phyloP scores from a whole-genome alignment of 2,113 vertebrate genomes.

The Puma concolor region DNA sequence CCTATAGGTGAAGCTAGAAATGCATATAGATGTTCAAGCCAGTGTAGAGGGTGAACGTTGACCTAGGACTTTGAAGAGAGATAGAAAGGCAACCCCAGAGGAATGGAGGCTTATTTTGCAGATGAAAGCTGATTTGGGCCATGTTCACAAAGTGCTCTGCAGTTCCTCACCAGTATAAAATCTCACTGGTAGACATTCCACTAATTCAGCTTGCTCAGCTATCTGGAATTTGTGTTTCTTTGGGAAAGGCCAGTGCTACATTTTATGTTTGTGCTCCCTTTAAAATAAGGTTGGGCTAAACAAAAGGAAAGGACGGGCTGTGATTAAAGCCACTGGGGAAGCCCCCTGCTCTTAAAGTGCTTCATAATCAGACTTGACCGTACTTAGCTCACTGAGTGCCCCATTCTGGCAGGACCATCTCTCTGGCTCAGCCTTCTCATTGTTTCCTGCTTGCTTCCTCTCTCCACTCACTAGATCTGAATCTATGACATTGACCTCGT shows the following conservation, averaged over 20 bases:
- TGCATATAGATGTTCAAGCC: background rate
- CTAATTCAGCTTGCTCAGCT: background rate
- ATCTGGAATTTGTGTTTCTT: background rate
- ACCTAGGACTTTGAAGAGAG: background rate
- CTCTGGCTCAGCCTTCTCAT: background rate
- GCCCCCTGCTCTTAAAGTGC: background rate
- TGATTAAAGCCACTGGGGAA: background rate
- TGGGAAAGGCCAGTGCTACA: background rate
- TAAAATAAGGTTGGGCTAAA: slow-evolving; percentile 41
- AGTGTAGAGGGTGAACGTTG: background rate
- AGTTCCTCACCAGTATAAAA: background rate
- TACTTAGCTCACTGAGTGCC: background rate
- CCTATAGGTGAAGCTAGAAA: background rate
- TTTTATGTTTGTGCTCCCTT: background rate
- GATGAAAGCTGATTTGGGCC: background rate
- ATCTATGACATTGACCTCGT: background rate
- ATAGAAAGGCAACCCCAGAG: background rate
- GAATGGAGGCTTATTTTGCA: background rate
- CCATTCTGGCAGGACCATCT: background rate
- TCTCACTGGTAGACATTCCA: background rate
- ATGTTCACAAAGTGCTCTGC: background rate
- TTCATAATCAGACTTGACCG: background rate
- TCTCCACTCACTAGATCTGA: background rate
- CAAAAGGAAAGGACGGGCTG: slow-evolving; percentile 31
- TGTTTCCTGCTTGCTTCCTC: background rate